A percentile compares a stretch with the other conserved stretches of the same genome.
Evolutionary conservation across 2,888 invertebrate species (phyloP).

Genomic region (Cremastinae sp.): DNA sequence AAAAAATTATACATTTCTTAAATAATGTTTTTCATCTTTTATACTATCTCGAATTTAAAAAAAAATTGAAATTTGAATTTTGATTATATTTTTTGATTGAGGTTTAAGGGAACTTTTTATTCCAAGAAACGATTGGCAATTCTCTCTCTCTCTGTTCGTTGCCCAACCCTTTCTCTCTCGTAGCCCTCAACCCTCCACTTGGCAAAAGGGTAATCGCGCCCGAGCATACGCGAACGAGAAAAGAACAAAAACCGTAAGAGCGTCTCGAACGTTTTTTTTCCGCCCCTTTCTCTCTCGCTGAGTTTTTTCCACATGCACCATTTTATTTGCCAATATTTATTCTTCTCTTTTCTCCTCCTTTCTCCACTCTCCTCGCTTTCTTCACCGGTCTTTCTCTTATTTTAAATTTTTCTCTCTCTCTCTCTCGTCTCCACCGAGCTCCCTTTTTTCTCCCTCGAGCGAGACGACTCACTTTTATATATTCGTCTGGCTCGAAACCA

Average conservation of each 20-base stretch:
- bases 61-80: background rate
- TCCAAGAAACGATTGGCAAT: slow-evolving; percentile 24
- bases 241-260: slow-evolving; percentile 5
- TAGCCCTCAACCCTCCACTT: slow-evolving; percentile 4
- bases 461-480: slow-evolving; percentile 38
- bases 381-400: slow-evolving; percentile 1
- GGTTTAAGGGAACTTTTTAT: slow-evolving; percentile 4
- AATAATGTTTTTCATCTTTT: too few species aligned
- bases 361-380: slow-evolving; percentile 1
- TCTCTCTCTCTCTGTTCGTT: slow-evolving; percentile 1
- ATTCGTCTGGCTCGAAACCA: slow-evolving; percentile 27
- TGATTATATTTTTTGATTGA: slow-evolving; percentile 25
- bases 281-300: background rate
- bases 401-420: background rate
- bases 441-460: slow-evolving; percentile 14
- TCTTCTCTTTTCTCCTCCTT: slow-evolving; percentile 13
- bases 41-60: too few species aligned
- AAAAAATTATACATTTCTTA: too few species aligned
- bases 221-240: slow-evolving; percentile 5
- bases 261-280: slow-evolving; percentile 14
- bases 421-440: background rate
- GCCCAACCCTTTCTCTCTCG: slow-evolving; percentile 6
- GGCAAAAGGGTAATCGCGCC: slow-evolving; percentile 43
- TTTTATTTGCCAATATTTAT: background rate
- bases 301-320: too few species aligned